phyloP scores from a whole-genome alignment of 2,797 vertebrate genomes.

The Sciurus carolinensis region DNA sequence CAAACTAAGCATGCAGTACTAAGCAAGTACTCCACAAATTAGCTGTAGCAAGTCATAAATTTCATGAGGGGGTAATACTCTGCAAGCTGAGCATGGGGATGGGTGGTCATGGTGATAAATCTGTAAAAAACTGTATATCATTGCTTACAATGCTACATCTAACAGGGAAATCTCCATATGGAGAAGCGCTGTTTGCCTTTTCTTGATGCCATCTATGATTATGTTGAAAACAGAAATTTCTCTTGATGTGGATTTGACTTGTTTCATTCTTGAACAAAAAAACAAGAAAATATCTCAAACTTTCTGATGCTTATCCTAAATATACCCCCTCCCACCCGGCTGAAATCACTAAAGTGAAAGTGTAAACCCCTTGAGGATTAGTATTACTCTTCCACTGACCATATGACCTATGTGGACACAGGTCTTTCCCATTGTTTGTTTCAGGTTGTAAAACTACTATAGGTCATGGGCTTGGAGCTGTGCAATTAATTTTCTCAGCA shows the following conservation, averaged over 20 bases:
- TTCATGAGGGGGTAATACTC: not conserved
- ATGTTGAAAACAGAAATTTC: not conserved
- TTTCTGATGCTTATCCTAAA: not conserved
- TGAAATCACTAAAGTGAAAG: not conserved
- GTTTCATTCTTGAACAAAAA: conserved; percentile 22
- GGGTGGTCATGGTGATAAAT: not conserved
- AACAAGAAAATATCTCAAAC: not conserved
- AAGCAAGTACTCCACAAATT: not conserved
- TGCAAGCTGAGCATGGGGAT: not conserved
- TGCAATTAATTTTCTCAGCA: conserved; percentile 73
- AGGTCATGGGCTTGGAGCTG: conserved; percentile 34
- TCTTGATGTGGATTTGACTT: not conserved
- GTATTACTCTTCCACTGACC: not conserved
- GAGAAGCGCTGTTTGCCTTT: not conserved
- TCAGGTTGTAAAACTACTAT: conserved; percentile 47
- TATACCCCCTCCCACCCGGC: fast-evolving
- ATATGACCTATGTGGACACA: not conserved
- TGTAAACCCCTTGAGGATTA: not conserved
- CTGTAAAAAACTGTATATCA: not conserved
- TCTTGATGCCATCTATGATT: not conserved
- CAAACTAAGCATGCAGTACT: not conserved
- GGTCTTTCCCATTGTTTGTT: conserved; percentile 26
- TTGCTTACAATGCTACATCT: not conserved
- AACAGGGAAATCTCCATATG: not conserved
- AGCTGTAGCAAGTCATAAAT: not conserved